Evolutionary conservation across 2,113 vertebrate species (phyloP).

Genomic region (Origma solitaria): DNA sequence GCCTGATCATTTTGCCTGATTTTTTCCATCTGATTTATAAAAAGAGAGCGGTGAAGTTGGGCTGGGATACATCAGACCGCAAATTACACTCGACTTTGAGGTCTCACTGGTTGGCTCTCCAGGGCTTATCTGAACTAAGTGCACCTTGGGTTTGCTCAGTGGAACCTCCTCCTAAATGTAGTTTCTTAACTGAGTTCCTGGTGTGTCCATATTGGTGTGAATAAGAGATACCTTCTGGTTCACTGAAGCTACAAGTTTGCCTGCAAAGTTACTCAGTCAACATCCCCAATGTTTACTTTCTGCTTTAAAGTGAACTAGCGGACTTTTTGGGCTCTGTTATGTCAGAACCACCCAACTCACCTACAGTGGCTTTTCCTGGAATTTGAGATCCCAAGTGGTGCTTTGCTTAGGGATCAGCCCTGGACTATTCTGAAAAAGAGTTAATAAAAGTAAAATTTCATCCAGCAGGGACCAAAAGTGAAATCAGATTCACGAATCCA

Average conservation of each 20-base stretch:
- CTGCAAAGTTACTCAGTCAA: slow-evolving; percentile 2
- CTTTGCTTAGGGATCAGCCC: not conserved
- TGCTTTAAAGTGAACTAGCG: not conserved
- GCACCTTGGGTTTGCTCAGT: slow-evolving; percentile 31
- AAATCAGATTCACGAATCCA: not conserved
- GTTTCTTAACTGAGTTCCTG: not conserved
- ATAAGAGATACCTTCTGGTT: slow-evolving; percentile 51
- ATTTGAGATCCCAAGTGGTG: not conserved
- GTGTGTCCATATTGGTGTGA: slow-evolving; percentile 50
- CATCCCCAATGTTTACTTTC: not conserved
- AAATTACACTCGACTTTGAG: slow-evolving; percentile 25
- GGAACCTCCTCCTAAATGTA: slow-evolving; percentile 35
- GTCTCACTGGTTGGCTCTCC: slow-evolving; percentile 41
- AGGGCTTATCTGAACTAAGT: slow-evolving; percentile 42
- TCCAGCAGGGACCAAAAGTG: not conserved
- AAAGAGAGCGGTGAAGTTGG: not conserved
- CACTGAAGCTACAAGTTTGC: slow-evolving; percentile 35
- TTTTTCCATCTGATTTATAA: slow-evolving; percentile 29
- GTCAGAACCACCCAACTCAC: not conserved
- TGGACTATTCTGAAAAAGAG: not conserved
- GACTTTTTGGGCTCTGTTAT: not conserved
- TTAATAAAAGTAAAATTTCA: not conserved
- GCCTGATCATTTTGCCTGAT: not conserved
- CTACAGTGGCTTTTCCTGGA: not conserved
- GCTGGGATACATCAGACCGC: not conserved